Evolutionary conservation across 2,113 vertebrate species (phyloP), one percentile per base, ranked within the genome.

Genomic region (Tretioscincus oriximinensis): DNA sequence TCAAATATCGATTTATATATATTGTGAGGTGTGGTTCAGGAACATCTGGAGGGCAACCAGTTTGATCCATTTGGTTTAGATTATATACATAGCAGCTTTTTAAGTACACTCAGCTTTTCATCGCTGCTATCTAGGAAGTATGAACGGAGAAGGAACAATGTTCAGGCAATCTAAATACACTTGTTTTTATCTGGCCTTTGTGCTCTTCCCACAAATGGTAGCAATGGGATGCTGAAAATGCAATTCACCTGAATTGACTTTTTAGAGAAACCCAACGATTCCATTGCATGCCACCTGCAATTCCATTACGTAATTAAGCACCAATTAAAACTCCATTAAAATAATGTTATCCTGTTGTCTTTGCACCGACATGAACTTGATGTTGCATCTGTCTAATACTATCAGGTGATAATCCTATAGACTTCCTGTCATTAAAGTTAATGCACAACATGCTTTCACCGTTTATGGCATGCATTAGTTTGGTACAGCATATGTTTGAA

Each of bases 271-370:
- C 51, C 87, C 89, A 90, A 72, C 74, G 49, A 78, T 88, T 90
- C 90, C 85, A 87, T 83, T 81, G 85, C 76, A 85, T 84, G 63
- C 86, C 77, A 35, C 86, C 71, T 73, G 82, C 80, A 81, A 72
- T 35, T 81, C 78, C 72, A 83, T 90, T 91, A 84, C n/a, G 75
- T 82, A 88, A 91, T 91, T 85, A 93, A 90, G 35, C 54, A 85
- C 79, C 90, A 90, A 92, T 93, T 93, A 93, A 93, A 92, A 92
- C 81, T 70, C 84, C 85, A 89, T 93, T 89, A 92, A 90, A 93
- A 86, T 89, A 90, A 86, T 86, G 87, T 84, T 87, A 78, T 91
- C 92, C 90, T 86, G 91, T 91, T 92, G 92, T 89, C 88, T 90
- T 90, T 86, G 77, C 84, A 88, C 83, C 82, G n/a, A 81, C 87